Percentiles rank a stretch among this genome's conserved stretches.
These are phyloP conservation scores for Venturia canescens DNA, from an alignment of 1,140 invertebrate species.

Conservation along the genomic window DNA sequence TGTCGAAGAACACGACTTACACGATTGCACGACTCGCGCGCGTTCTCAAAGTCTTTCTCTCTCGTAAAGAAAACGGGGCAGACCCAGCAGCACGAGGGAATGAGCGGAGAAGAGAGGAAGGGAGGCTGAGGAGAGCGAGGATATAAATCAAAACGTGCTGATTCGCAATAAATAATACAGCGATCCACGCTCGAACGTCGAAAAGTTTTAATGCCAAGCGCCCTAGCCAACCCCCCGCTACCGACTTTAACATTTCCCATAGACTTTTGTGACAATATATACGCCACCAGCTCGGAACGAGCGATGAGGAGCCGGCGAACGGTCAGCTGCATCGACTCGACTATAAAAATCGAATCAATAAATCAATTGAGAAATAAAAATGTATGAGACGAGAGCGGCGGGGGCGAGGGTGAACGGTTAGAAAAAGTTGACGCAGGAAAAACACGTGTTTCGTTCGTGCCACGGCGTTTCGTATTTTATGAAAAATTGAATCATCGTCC, in stretches of 20 bases:
- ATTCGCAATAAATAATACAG: slow-evolving; percentile 68
- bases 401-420: too few species aligned
- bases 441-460: too few species aligned
- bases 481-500: too few species aligned
- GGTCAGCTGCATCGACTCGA: not conserved
- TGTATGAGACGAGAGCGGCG: not conserved
- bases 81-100: not conserved
- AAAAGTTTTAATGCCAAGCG: slow-evolving; percentile 42
- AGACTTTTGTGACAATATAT: slow-evolving; percentile 30
- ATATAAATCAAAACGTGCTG: slow-evolving; percentile 65
- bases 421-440: too few species aligned
- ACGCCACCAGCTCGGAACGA: not conserved
- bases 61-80: not conserved
- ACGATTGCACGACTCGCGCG: slow-evolving; percentile 26
- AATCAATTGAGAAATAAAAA: slow-evolving; percentile 8
- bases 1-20: slow-evolving; percentile 37
- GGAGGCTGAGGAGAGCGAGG: not conserved
- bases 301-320: slow-evolving; percentile 10
- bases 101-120: not conserved
- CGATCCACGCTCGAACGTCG: slow-evolving; percentile 53
- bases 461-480: too few species aligned
- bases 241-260: slow-evolving; percentile 27
- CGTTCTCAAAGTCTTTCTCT: slow-evolving; percentile 28
- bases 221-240: slow-evolving; percentile 23
- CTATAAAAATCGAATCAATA: slow-evolving; percentile 10